Percentiles rank a stretch among this genome's conserved stretches.
Evolutionary conservation across 2,113 vertebrate genomes (phyloP).

Genomic region (Entelurus aequoreus): DNA sequence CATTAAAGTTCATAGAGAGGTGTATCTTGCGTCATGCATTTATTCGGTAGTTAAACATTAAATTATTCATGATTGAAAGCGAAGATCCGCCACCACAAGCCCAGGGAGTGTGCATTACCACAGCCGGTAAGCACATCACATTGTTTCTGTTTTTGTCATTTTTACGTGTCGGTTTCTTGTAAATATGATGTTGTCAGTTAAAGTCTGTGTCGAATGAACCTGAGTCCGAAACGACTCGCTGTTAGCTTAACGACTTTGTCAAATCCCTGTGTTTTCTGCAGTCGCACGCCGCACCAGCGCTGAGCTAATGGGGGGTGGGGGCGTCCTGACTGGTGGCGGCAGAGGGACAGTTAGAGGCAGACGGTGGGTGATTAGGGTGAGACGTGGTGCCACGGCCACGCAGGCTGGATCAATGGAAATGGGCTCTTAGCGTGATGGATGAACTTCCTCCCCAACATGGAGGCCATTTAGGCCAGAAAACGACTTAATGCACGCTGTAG

Average conservation of each 20-base stretch:
- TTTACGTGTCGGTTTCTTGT: too few relatives aligned
- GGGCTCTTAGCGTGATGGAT: conserved; percentile 62
- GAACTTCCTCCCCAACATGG: conserved; percentile 16
- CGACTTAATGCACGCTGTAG: neutral
- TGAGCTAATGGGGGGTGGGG: conserved; percentile 44
- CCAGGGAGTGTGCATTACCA: too few relatives aligned
- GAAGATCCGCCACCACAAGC: too few relatives aligned
- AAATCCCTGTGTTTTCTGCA: too few relatives aligned
- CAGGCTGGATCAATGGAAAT: conserved; percentile 60
- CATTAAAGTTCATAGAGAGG: too few relatives aligned
- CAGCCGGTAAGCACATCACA: too few relatives aligned
- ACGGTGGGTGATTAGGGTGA: conserved; percentile 58
- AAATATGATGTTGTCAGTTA: too few relatives aligned
- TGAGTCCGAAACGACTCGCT: neutral
- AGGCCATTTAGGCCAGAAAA: conserved; percentile 20
- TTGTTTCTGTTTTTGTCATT: too few relatives aligned
- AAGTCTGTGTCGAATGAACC: too few relatives aligned
- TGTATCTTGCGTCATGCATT: too few relatives aligned
- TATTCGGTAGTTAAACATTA: too few relatives aligned
- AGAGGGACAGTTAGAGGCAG: conserved; percentile 53
- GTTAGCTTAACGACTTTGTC: neutral
- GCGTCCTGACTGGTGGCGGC: conserved; percentile 18
- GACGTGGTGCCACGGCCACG: conserved; percentile 54
- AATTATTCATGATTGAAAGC: too few relatives aligned
- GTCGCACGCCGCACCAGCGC: conserved; percentile 26